Conservation (phyloP, 53 echinoderm and acorn worm genomes). For the Patiria pectinifera region DNA sequence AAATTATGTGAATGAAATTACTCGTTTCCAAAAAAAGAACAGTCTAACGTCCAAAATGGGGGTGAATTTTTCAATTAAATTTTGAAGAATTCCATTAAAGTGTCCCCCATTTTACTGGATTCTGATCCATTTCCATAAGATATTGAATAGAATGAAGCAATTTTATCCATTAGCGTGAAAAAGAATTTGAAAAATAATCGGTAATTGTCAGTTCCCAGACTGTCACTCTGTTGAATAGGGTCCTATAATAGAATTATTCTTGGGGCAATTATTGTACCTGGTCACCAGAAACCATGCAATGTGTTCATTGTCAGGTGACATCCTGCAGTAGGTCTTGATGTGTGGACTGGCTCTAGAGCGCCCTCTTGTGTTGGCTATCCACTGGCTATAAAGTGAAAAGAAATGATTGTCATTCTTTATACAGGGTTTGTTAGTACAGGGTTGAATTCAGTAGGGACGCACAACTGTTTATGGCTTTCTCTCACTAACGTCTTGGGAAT, state of each 20-base stretch:
- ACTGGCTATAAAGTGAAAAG: constrained; percentile 75
- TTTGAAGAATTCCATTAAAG: too few species aligned
- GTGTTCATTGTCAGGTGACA: constrained; percentile 81
- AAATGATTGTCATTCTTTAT: not conserved
- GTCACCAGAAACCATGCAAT: constrained; percentile 94
- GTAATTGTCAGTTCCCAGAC: not conserved
- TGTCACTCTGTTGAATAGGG: not conserved
- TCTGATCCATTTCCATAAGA: too few species aligned
- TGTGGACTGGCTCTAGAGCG: constrained; percentile 91
- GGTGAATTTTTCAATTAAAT: too few species aligned
- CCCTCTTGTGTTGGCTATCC: constrained; percentile 81
- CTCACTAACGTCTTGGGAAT: too few species aligned
- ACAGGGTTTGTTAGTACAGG: too few species aligned
- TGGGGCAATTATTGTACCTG: constrained; percentile 67
- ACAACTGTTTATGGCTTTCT: too few species aligned
- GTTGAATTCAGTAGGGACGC: too few species aligned
- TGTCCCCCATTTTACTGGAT: too few species aligned
- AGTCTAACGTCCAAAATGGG: not conserved
- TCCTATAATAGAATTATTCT: constrained; percentile 5
- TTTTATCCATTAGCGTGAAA: not conserved
- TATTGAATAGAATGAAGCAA: too few species aligned
- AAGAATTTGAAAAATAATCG: too few species aligned
- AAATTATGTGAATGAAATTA: not conserved
- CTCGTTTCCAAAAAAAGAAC: constrained; percentile 2
- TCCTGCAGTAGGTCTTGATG: constrained; percentile 89